These are phyloP conservation scores for Steinernema feltiae DNA, from an alignment of 1,140 invertebrate species.

Conservation along the genomic window DNA sequence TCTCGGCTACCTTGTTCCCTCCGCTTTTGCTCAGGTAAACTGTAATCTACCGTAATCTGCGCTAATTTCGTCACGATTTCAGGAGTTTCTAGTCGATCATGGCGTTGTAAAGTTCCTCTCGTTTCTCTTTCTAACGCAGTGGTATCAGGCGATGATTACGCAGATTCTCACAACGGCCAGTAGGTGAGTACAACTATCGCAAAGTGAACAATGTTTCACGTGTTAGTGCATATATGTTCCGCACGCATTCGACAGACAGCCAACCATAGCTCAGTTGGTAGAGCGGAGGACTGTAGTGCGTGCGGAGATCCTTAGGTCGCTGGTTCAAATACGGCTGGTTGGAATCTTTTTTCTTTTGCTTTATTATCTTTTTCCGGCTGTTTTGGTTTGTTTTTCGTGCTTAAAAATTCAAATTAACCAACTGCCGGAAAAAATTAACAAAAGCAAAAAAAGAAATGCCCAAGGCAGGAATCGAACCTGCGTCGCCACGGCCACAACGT, in stretches of 20 bases:
- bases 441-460: conserved; percentile 21
- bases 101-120: background rate
- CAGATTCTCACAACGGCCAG: background rate
- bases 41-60: no score
- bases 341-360: no score
- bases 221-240: background rate
- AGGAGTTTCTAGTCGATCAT: background rate
- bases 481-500: conserved; percentile 49
- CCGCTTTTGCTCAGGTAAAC: background rate
- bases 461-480: conserved; percentile 42
- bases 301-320: no score
- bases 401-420: no score
- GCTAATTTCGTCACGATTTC: background rate
- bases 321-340: no score
- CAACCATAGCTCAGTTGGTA: conserved; percentile 20
- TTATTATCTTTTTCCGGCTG: no score
- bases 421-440: no score
- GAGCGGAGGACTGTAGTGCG: background rate
- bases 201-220: background rate
- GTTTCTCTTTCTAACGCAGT: background rate
- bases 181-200: background rate
- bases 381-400: no score
- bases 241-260: background rate
- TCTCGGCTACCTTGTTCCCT: background rate
- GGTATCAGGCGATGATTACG: background rate